Evolutionary conservation across 1,140 invertebrate species (phyloP), one percentile per base, ranked within the genome.

Genomic region (Marisa cornuarietis): DNA sequence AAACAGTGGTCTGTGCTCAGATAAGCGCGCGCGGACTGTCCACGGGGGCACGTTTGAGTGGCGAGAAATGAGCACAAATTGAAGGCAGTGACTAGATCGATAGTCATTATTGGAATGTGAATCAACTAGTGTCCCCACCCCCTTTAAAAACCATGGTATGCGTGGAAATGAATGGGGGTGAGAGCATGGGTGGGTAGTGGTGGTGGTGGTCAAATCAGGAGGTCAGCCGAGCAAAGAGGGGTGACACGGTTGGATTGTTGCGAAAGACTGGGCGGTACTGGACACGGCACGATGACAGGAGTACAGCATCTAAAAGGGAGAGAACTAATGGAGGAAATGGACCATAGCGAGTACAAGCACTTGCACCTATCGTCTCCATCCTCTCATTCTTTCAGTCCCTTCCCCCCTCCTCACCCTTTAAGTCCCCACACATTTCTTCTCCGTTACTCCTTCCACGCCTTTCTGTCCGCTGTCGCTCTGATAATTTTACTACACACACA

Each of bases 171-270:
- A 58, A 78, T n/a, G 78, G 79, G 49, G 79, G 78, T 75, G 54
- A 72, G 78, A 72, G 78, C 75, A 79, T 75, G 52, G n/a, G n/a
- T n/a, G n/a, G n/a, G n/a, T n/a, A 42, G 31, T 42, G 31, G 31
- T 42, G 31, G 31, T 42, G 31, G 31, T 42, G 31, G 31, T 42
- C 31, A 42, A 42, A 42, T 42, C 31, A 42, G 2, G 31, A 42
- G 31, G 31, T 42, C 31, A 52, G 51, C 0, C 0, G 51, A 73
- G 61, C 75, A 80, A 74, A 10, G 52, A 65, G 79, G 78, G 54
- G 20, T 49, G 62, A 72, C 42, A 71, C 10, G 51, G 31, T 42
- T 42, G 31, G 31, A 42, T 42, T 42, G 49, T 73, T 51, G 71
- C 7, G 78, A 79, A 58, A 75, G 78, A 79, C 58, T 52, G 78